Conservation (phyloP, 1,140 invertebrate species). For the Polyergus mexicanus region DNA sequence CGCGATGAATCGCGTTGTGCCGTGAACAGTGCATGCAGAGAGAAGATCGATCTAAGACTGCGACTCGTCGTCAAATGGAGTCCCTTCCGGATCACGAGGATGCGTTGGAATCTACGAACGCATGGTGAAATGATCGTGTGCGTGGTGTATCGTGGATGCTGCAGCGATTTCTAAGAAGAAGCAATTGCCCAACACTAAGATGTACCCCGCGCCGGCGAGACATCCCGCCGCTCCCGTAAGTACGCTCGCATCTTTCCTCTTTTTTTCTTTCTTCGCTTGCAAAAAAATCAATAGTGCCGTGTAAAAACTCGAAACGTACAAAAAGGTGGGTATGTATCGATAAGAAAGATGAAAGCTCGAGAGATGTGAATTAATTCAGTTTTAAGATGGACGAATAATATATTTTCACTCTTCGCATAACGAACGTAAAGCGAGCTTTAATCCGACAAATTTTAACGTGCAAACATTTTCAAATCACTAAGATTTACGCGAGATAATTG, state of each 20-base stretch:
- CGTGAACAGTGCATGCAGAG: slow-evolving; percentile 59
- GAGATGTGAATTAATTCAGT: background rate
- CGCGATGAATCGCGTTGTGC: slow-evolving; percentile 68
- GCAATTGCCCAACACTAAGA: slow-evolving; percentile 81
- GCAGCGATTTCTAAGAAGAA: slow-evolving; percentile 69
- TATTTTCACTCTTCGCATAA: background rate
- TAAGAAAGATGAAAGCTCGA: background rate
- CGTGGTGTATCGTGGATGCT: slow-evolving; percentile 58
- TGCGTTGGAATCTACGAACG: slow-evolving; percentile 63
- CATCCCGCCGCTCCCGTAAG: slow-evolving; percentile 88
- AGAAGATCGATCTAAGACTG: slow-evolving; percentile 39
- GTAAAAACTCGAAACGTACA: too few species aligned
- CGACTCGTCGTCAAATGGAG: slow-evolving; percentile 51
- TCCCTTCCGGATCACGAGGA: slow-evolving; percentile 63
- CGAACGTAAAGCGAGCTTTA: slow-evolving; percentile 16
- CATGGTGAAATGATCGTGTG: slow-evolving; percentile 80
- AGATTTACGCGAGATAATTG: background rate
- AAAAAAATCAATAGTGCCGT: background rate
- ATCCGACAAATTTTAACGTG: background rate
- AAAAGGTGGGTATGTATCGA: background rate
- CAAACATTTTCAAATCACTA: too few species aligned
- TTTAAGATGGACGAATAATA: background rate
- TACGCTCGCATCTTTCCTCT: slow-evolving; percentile 45
- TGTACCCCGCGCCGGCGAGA: slow-evolving; percentile 88
- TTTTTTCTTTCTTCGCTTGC: slow-evolving; percentile 10